Percentiles rank a stretch among this genome's conserved stretches.
phyloP scores from a whole-genome alignment of 2,888 invertebrate genomes.

The Aethes cnicana region DNA sequence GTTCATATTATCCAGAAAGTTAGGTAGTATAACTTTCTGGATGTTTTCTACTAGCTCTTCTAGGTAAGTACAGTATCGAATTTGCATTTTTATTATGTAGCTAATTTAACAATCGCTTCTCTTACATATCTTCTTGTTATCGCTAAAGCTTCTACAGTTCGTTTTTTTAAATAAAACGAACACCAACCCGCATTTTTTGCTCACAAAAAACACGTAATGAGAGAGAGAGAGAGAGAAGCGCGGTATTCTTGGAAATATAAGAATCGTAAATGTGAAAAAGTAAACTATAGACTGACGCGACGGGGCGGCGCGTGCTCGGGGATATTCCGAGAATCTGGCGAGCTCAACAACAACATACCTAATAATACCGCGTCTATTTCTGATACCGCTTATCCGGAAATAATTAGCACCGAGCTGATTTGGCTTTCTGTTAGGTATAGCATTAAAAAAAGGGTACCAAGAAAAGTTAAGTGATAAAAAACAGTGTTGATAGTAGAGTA shows the following conservation, averaged over 20 bases:
- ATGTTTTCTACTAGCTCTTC: no score
- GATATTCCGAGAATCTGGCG: conserved; percentile 66
- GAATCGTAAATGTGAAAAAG: conserved; percentile 70
- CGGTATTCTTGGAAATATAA: conserved; percentile 64
- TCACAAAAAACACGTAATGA: conserved; percentile 37
- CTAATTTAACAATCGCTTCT: no score
- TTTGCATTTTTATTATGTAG: no score
- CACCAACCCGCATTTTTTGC: background rate
- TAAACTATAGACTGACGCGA: conserved; percentile 45
- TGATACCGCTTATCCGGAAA: conserved; percentile 20
- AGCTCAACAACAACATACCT: conserved; percentile 47
- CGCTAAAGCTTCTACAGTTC: no score
- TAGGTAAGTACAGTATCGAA: no score
- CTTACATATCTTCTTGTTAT: no score
- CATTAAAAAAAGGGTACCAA: no score
- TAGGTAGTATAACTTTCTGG: no score
- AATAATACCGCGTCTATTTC: conserved; percentile 39
- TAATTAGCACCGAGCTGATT: conserved; percentile 9
- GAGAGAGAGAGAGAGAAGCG: conserved; percentile 44
- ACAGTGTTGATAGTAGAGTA: no score
- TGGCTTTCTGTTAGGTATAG: no score
- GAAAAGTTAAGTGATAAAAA: no score
- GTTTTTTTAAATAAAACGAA: conserved; percentile 2
- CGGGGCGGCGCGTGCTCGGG: conserved; percentile 56
- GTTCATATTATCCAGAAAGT: no score